Evolutionary conservation across 2,888 invertebrate genomes (phyloP), one percentile per base, ranked within the genome.

Genomic region (Chymomyza amoena): DNA sequence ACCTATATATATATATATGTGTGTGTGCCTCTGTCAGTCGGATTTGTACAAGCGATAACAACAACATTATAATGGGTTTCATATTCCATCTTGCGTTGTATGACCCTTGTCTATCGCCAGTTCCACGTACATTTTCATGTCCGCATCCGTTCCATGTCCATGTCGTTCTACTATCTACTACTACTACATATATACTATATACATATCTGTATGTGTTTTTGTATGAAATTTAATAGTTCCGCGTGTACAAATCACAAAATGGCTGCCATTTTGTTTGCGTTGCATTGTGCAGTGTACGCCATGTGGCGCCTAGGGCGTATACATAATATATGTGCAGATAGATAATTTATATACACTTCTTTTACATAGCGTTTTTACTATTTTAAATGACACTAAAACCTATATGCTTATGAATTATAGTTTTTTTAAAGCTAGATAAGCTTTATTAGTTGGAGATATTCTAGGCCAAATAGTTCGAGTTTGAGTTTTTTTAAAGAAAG

Each of bases 21-120:
- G 9, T 7, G 0, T 32, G 32, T 32, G 32, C 32, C 32, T 32
- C 36, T 39, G 4, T 5, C 28, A 50, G 59, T 57, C 59, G 52
- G 72, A 70, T 64, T 66, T 60, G 69, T 59, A 62, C 62, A 60
- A 39, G 66, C 71, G 72, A 84, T 73, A 78, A 52, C 70, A 72
- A 64, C 60, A 70, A 57, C 57, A 57, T 72, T 75, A 73, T 79
- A 77, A 80, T 79, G 73, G 76, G 73, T 75, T 78, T 84, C 71
- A 71, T 76, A 81, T 75, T 77, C 69, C 82, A 70, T 45, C 39
- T 45, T 45, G 6, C 39, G 39, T 13, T 45, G 39, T 45, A 2
- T 45, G 39, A 45, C 39, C 39, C 39, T 45, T 45, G 39, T 45
- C 39, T 45, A 13, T 1, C 13, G 13, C 39, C 39, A 45, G 39